A percentile compares a stretch with the other conserved stretches of the same genome.
Conservation (phyloP, 2,113 vertebrate species). For the Bothrops jararaca region DNA sequence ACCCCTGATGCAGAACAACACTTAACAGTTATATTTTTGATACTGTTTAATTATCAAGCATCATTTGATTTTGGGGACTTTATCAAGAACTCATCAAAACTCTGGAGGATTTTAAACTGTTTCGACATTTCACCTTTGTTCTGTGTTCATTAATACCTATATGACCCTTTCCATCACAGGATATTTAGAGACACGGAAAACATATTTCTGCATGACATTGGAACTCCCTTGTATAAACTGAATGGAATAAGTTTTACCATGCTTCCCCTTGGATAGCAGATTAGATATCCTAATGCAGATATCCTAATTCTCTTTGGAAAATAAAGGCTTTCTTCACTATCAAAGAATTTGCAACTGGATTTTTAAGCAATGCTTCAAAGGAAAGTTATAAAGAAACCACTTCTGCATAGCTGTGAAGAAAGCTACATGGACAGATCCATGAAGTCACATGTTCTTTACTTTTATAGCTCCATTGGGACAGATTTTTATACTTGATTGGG, state of each 20-base stretch:
- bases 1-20: neutral
- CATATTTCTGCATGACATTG: neutral
- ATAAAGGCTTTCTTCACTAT: neutral
- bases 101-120: neutral
- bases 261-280: neutral
- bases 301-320: neutral
- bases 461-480: neutral
- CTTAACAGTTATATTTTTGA: neutral
- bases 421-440: neutral
- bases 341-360: neutral
- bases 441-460: neutral
- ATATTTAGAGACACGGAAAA: neutral
- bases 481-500: neutral
- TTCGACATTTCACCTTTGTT: neutral
- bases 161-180: neutral
- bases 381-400: neutral
- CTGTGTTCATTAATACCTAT: neutral
- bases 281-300: neutral
- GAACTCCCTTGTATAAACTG: neutral
- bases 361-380: neutral
- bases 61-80: neutral
- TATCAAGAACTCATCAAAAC: neutral
- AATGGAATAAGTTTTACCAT: neutral
- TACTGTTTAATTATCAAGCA: neutral
- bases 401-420: neutral